phyloP scores from a whole-genome alignment of 2,797 vertebrate species.

The Lutjanus campechanus region DNA sequence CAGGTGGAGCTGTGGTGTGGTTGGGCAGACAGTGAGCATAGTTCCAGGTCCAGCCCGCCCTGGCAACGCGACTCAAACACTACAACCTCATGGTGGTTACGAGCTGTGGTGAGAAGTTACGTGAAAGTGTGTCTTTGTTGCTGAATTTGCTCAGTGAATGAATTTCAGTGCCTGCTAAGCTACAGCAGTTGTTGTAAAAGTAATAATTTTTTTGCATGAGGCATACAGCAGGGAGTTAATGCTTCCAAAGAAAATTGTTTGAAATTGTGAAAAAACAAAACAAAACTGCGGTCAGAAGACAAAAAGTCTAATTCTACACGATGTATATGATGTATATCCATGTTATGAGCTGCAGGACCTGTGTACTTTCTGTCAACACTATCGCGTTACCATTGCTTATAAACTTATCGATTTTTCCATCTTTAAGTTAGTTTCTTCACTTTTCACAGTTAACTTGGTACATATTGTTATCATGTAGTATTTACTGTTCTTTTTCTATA shows the following conservation, averaged over 20 bases:
- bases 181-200: conserved; percentile 2
- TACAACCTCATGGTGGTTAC: conserved; percentile 36
- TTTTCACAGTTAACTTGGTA: no score
- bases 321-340: no score
- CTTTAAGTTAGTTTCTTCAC: no score
- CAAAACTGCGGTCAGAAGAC: neutral
- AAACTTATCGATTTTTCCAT: no score
- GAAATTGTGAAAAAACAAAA: neutral
- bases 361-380: no score
- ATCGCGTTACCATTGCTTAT: no score
- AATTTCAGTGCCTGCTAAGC: neutral
- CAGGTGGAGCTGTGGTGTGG: conserved; percentile 82
- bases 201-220: neutral
- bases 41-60: conserved; percentile 41
- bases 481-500: no score
- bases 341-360: no score
- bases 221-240: neutral
- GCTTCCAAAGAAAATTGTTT: neutral
- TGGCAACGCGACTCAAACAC: conserved; percentile 47
- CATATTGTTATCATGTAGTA: no score
- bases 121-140: conserved; percentile 35
- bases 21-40: conserved; percentile 51
- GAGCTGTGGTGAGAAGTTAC: conserved; percentile 41
- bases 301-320: neutral
- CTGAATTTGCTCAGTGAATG: conserved; percentile 35